These are phyloP conservation scores for Luperina testacea DNA, from an alignment of 2,888 invertebrate species.

Conservation along the genomic window DNA sequence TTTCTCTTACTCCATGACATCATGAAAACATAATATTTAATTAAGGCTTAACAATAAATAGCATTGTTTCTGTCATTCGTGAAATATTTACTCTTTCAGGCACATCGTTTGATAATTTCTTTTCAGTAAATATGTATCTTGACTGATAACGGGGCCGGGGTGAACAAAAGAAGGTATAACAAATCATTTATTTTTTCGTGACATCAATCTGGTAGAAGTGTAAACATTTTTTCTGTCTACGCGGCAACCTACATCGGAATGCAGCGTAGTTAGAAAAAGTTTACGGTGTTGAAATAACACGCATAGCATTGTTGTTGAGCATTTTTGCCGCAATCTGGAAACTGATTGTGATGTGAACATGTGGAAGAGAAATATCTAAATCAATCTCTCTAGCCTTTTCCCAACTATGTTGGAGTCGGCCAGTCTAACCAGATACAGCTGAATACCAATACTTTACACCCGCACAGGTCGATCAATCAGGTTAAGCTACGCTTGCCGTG, in stretches of 20 bases:
- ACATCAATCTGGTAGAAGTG: background rate
- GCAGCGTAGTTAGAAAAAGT: background rate
- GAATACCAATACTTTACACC: too few relatives aligned
- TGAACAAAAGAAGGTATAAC: background rate
- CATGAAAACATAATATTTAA: constrained; percentile 11
- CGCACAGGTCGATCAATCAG: too few relatives aligned
- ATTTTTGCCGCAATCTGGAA: background rate
- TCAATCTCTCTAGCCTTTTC: too few relatives aligned
- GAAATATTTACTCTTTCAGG: constrained; percentile 19
- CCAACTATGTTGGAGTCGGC: too few relatives aligned
- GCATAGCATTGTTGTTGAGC: background rate
- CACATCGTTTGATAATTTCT: constrained; percentile 17
- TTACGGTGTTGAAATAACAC: background rate
- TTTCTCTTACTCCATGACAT: background rate
- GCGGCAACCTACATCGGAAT: background rate
- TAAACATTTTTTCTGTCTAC: background rate
- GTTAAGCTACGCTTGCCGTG: too few relatives aligned
- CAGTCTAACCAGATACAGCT: too few relatives aligned
- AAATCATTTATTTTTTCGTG: background rate
- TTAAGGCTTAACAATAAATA: constrained; percentile 2
- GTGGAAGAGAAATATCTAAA: background rate
- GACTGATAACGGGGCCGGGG: background rate
- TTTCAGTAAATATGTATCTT: constrained; percentile 14
- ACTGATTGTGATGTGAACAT: too few relatives aligned
- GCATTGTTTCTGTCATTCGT: constrained; percentile 11